A percentile compares a stretch with the other conserved stretches of the same genome.
Evolutionary conservation across 2,113 vertebrate species (phyloP).

Genomic region (Rhabdomys dilectus): DNA sequence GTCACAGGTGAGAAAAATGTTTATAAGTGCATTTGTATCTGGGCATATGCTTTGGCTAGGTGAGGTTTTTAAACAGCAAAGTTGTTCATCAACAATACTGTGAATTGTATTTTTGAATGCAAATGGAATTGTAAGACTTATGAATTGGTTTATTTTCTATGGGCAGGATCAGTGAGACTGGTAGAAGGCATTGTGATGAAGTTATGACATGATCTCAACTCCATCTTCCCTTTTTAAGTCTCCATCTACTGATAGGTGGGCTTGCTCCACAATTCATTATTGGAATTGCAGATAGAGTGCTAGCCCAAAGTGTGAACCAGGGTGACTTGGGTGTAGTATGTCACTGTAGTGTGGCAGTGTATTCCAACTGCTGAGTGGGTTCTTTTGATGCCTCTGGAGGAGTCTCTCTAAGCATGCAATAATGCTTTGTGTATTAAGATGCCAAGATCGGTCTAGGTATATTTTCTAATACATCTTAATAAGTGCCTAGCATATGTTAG

Average conservation of each 20-base stretch:
- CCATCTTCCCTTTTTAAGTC: not conserved
- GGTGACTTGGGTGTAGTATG: not conserved
- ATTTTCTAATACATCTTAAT: not conserved
- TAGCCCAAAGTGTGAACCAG: not conserved
- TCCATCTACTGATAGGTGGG: not conserved
- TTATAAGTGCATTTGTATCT: not conserved
- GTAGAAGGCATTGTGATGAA: not conserved
- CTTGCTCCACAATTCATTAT: not conserved
- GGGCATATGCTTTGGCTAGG: not conserved
- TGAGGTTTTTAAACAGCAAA: not conserved
- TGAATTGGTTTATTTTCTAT: not conserved
- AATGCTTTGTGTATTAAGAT: not conserved
- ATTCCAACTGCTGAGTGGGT: not conserved
- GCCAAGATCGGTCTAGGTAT: not conserved
- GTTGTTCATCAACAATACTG: not conserved
- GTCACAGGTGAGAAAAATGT: not conserved
- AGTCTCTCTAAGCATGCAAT: not conserved
- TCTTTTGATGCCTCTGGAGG: not conserved
- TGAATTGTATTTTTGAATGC: not conserved
- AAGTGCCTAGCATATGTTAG: not conserved
- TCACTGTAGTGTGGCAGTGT: not conserved
- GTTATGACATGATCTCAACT: not conserved
- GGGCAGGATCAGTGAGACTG: not conserved
- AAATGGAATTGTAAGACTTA: slow-evolving; percentile 2
- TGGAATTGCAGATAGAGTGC: not conserved